phyloP scores from a whole-genome alignment of 1,140 invertebrate species.

The Sycophaga agraensis region DNA sequence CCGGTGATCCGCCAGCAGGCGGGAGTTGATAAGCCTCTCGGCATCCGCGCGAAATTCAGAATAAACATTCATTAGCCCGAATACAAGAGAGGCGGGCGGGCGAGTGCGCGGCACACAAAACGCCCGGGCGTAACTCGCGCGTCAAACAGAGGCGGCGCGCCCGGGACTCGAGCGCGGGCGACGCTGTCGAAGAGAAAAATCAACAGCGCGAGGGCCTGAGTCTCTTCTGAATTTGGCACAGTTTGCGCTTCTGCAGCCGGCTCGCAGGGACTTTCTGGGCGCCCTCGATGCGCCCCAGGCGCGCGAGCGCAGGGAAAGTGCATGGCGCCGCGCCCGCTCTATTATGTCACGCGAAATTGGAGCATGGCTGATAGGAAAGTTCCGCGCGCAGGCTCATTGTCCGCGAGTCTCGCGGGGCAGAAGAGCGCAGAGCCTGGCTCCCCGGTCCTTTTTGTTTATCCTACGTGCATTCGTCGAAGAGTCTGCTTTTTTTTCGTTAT shows the following conservation, averaged over 20 bases:
- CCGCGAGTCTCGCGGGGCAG: background rate
- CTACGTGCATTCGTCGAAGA: background rate
- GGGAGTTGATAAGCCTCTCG: too few relatives aligned
- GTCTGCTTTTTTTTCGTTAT: background rate
- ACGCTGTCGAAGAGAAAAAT: too few relatives aligned
- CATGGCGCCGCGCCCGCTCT: background rate
- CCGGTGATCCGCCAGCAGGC: too few relatives aligned
- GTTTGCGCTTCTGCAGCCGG: slow-evolving; percentile 23
- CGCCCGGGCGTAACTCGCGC: too few relatives aligned
- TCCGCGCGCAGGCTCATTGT: slow-evolving; percentile 36
- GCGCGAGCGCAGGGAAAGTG: slow-evolving; percentile 32
- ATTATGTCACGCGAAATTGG: slow-evolving; percentile 46
- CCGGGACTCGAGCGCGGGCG: too few relatives aligned
- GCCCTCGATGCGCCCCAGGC: slow-evolving; percentile 35
- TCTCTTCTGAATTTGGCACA: slow-evolving; percentile 40
- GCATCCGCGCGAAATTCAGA: too few relatives aligned
- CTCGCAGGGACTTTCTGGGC: slow-evolving; percentile 5
- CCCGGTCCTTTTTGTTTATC: background rate
- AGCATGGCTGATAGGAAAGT: slow-evolving; percentile 50
- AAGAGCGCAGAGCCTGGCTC: background rate
- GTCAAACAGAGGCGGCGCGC: too few relatives aligned
- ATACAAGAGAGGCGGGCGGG: too few relatives aligned
- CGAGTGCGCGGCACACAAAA: too few relatives aligned
- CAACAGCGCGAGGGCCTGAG: too few relatives aligned
- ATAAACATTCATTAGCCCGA: too few relatives aligned